These are phyloP conservation scores for Coenonympha arcania DNA, from an alignment of 2,888 invertebrate species.

Conservation along the genomic window DNA sequence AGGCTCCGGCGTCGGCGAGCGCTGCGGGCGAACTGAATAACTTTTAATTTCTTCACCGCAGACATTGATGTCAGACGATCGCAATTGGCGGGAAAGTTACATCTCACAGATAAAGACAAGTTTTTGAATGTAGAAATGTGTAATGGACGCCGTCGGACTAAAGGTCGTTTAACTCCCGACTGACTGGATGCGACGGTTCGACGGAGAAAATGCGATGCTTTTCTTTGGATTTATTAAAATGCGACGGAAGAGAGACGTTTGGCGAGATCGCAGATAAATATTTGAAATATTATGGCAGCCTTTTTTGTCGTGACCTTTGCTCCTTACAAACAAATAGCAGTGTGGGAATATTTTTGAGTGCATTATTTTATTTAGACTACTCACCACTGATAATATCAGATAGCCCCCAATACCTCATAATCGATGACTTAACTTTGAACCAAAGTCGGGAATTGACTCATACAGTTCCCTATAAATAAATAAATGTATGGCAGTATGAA, in stretches of 20 bases:
- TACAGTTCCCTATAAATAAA: too few relatives aligned
- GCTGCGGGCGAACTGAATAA: constrained; percentile 63
- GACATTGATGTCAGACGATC: constrained; percentile 62
- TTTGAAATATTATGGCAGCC: not conserved
- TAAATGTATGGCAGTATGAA: too few relatives aligned
- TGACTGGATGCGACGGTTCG: constrained; percentile 16
- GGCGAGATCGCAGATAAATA: not conserved
- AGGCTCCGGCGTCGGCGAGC: constrained; percentile 55
- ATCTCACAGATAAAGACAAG: constrained; percentile 61
- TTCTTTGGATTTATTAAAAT: constrained; percentile 16
- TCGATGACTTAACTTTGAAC: too few relatives aligned
- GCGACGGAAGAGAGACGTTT: not conserved
- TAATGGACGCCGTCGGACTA: constrained; percentile 44
- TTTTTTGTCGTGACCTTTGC: not conserved
- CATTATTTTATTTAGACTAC: too few relatives aligned
- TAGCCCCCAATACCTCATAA: too few relatives aligned
- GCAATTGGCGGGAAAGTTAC: constrained; percentile 68
- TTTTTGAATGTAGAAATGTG: constrained; percentile 45
- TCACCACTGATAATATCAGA: too few relatives aligned
- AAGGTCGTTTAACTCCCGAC: constrained; percentile 29
- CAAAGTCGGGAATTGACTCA: too few relatives aligned
- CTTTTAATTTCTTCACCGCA: constrained; percentile 68
- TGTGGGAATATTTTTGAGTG: too few relatives aligned
- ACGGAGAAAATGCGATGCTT: constrained; percentile 8
- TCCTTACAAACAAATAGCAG: not conserved